Percentiles rank a stretch among this genome's conserved stretches.
Evolutionary conservation across 2,797 vertebrate genomes (phyloP).

Genomic region (Chromis chromis): DNA sequence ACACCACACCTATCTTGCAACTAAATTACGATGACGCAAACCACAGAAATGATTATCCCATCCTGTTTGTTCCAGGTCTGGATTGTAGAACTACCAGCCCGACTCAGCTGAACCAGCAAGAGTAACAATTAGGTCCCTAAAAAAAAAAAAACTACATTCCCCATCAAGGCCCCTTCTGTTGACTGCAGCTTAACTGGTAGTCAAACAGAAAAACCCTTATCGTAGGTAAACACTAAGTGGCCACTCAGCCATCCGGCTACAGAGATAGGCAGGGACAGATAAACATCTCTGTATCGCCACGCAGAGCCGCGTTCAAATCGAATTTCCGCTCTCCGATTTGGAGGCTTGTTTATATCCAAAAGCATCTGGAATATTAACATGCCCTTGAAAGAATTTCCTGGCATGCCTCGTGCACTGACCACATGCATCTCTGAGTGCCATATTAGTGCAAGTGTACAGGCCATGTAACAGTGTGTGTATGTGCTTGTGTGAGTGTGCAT

Average conservation of each 20-base stretch:
- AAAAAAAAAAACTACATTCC: slow-evolving; percentile 45
- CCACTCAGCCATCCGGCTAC: slow-evolving; percentile 72
- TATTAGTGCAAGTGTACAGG: slow-evolving; percentile 36
- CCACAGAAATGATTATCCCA: slow-evolving; percentile 5
- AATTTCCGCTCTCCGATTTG: slow-evolving; percentile 77
- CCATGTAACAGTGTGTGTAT: slow-evolving; percentile 8
- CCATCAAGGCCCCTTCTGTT: slow-evolving; percentile 60
- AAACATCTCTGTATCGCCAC: slow-evolving; percentile 70
- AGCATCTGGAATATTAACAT: slow-evolving; percentile 86
- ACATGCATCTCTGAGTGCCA: slow-evolving; percentile 62
- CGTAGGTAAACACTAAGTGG: slow-evolving; percentile 76
- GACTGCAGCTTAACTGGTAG: slow-evolving; percentile 67
- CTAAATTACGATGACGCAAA: slow-evolving; percentile 1
- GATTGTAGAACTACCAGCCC: slow-evolving; percentile 2
- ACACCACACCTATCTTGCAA: neutral
- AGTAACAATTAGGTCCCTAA: slow-evolving; percentile 49
- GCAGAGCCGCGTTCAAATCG: slow-evolving; percentile 70
- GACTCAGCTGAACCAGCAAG: slow-evolving; percentile 21
- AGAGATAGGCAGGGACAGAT: slow-evolving; percentile 71
- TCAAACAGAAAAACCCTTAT: slow-evolving; percentile 75
- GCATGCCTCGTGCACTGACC: slow-evolving; percentile 72
- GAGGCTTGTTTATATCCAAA: slow-evolving; percentile 79
- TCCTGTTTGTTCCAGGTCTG: slow-evolving; percentile 2
- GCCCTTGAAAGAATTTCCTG: slow-evolving; percentile 81
- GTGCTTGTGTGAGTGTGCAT: neutral